Evolutionary conservation across 2,888 invertebrate species (phyloP), one percentile per base, ranked within the genome.

Genomic region (Cheilosia grossa): DNA sequence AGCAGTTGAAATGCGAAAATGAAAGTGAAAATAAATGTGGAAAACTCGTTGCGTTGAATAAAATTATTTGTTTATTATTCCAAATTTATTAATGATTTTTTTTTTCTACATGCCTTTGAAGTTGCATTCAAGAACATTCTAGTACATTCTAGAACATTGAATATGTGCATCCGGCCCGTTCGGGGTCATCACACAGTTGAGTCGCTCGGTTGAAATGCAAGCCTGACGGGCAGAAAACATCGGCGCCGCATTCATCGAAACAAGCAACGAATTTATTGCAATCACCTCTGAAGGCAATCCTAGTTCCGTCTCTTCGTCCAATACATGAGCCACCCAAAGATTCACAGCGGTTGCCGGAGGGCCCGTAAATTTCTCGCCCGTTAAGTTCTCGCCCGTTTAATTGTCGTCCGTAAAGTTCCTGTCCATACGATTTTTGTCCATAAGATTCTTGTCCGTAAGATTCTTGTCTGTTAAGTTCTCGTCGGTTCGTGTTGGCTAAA

Each of bases 321-420:
- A 81, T 61, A n/a, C 85, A 85, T 15, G 85, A 81, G 9, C 81
- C 85, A 10, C 85, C 85, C 21, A 56, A 27, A 4, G 81, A 85
- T 15, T 81, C 81, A 37, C 85, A 85, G 24, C 66, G 75, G 15
- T 72, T 61, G 10, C 81, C 81, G 3, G 75, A 67, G 3, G 33
- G 53, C 1, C 70, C 80, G 10, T 9, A 9, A 9, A 30, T 6
- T 30, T 30, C 30, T 9, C 7, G 30, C 7, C 9, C 7, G 2
- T 30, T 30, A 9, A 30, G 4, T 30, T 30, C 30, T 9, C 30
- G n/a, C n/a, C n/a, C n/a, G n/a, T n/a, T n/a, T n/a, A n/a, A n/a
- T n/a, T n/a, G n/a, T n/a, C n/a, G n/a, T n/a, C n/a, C n/a, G n/a
- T n/a, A n/a, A n/a, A n/a, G n/a, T n/a, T n/a, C n/a, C n/a, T n/a